These are phyloP conservation scores for Elephantulus edwardii DNA, from an alignment of 2,113 vertebrate genomes.

Conservation along the genomic window DNA sequence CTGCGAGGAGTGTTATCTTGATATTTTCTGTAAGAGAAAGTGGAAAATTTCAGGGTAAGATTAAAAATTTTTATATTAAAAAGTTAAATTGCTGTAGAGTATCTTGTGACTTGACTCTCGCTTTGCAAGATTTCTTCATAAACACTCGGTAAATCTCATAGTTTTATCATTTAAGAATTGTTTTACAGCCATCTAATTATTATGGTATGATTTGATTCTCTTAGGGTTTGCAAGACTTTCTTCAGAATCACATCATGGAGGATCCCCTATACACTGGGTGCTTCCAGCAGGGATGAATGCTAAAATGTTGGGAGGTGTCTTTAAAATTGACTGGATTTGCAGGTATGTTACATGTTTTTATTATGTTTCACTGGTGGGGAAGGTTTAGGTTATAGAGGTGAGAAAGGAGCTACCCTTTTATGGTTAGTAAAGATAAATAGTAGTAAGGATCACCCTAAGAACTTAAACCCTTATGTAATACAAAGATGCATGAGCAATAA, in stretches of 20 bases:
- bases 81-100: neutral
- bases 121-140: conserved; percentile 94
- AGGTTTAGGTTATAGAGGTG: neutral
- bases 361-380: neutral
- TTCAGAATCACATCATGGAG: conserved; percentile 97
- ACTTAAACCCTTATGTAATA: neutral
- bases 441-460: neutral
- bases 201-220: conserved; percentile 58
- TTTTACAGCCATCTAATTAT: neutral
- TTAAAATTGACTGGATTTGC: conserved; percentile 99
- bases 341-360: conserved; percentile 84
- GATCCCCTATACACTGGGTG: conserved; percentile 99
- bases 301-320: conserved; percentile 98
- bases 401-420: neutral
- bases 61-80: conserved; percentile 43
- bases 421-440: neutral
- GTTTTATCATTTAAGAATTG: neutral
- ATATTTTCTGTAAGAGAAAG: conserved; percentile 98
- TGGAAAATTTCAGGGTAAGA: conserved; percentile 98
- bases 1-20: conserved; percentile 94
- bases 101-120: conserved; percentile 69
- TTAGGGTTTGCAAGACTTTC: conserved; percentile 95
- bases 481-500: neutral
- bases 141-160: conserved; percentile 93
- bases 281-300: conserved; percentile 99